Percentiles rank a stretch among this genome's conserved stretches.
These are phyloP conservation scores for Stictonetta naevosa DNA, from an alignment of 2,113 vertebrate species.

Conservation along the genomic window DNA sequence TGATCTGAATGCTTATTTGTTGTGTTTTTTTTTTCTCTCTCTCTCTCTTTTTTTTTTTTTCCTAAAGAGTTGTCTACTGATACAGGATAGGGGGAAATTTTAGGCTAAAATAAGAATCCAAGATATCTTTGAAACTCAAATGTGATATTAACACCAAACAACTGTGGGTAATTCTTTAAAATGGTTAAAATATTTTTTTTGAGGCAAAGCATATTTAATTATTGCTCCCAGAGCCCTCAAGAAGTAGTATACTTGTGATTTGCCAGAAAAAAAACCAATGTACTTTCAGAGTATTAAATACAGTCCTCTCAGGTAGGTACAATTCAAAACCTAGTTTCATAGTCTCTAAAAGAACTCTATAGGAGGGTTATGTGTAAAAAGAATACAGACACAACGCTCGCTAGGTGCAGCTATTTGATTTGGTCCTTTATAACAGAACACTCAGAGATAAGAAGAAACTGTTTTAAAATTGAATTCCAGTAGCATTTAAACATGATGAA, in stretches of 20 bases:
- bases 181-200: not conserved
- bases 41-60: not conserved
- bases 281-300: not conserved
- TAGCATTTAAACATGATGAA: not conserved
- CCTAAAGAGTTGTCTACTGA: not conserved
- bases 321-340: not conserved
- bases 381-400: not conserved
- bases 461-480: conserved; percentile 19
- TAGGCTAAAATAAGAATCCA: conserved; percentile 31
- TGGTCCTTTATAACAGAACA: not conserved
- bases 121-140: not conserved
- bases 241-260: not conserved
- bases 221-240: not conserved
- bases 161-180: conserved; percentile 8
- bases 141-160: not conserved
- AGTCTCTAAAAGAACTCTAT: not conserved
- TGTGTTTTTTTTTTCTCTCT: not conserved
- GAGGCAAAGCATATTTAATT: not conserved
- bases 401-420: conserved; percentile 7
- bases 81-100: not conserved
- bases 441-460: not conserved
- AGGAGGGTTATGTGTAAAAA: not conserved
- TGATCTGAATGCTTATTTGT: not conserved
- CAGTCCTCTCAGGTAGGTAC: not conserved
- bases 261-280: not conserved